Conservation (phyloP, 2,888 invertebrate species). For the Trichogramma evanescens region DNA sequence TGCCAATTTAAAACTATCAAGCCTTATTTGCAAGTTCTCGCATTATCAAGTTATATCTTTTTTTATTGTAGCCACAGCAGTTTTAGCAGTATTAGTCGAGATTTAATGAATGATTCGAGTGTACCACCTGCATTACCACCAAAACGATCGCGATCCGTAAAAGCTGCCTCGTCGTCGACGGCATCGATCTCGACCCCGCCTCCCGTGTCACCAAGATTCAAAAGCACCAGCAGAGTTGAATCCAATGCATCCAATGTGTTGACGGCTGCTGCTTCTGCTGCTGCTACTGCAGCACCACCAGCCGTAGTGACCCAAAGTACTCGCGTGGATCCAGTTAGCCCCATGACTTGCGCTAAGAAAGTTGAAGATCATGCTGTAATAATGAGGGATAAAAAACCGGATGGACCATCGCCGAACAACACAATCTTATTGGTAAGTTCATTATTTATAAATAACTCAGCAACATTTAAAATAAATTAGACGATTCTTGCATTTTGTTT, state of each 20-base stretch:
- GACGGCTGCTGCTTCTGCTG: slow-evolving; percentile 37
- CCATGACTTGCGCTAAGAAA: no score
- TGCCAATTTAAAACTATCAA: background rate
- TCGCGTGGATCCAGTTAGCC: no score
- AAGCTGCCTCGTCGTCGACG: slow-evolving; percentile 37
- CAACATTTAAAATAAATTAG: no score
- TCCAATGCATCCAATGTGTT: no score
- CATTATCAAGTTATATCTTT: no score
- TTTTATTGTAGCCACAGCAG: no score
- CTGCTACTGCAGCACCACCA: slow-evolving; percentile 33
- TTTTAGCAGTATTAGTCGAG: slow-evolving; percentile 17
- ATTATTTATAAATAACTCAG: no score
- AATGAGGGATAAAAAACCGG: no score
- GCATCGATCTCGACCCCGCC: slow-evolving; percentile 42
- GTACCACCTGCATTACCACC: slow-evolving; percentile 59
- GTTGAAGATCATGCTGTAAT: slow-evolving; percentile 24
- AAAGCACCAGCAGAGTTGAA: background rate
- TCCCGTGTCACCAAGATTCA: slow-evolving; percentile 27
- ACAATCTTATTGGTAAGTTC: slow-evolving; percentile 31
- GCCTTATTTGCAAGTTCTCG: no score
- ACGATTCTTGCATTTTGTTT: background rate
- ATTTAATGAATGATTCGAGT: slow-evolving; percentile 39
- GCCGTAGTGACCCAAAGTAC: no score
- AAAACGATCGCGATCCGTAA: slow-evolving; percentile 51
- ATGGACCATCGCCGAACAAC: slow-evolving; percentile 26